These are phyloP conservation scores for Corythaeola cristata DNA, from an alignment of 2,113 vertebrate genomes.

Conservation along the genomic window DNA sequence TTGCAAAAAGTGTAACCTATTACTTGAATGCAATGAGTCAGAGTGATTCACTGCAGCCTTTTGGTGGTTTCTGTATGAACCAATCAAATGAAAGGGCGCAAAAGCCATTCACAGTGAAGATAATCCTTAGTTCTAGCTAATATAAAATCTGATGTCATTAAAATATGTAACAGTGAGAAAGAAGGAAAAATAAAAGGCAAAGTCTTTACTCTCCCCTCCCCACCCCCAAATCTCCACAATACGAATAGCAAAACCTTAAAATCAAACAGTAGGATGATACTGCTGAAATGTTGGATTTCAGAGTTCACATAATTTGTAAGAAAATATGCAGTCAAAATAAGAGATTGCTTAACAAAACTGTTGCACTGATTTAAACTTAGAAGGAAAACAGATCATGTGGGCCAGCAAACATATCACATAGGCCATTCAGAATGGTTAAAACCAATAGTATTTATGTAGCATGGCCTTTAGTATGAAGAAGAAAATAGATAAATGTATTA, in stretches of 20 bases:
- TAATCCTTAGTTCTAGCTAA: neutral
- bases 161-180: neutral
- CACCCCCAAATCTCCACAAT: neutral
- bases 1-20: slow-evolving; percentile 39
- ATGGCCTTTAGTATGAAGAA: neutral
- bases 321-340: neutral
- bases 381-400: neutral
- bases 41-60: slow-evolving; percentile 58
- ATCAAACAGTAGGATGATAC: neutral
- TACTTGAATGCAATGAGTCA: slow-evolving; percentile 61
- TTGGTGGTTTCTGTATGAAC: slow-evolving; percentile 28
- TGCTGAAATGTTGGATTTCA: neutral
- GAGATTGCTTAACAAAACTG: neutral
- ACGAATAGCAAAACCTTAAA: neutral
- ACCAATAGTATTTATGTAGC: neutral
- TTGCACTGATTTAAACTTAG: neutral
- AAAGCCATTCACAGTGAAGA: slow-evolving; percentile 26
- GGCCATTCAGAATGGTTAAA: neutral
- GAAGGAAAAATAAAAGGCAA: neutral
- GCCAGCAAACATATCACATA: neutral
- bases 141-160: slow-evolving; percentile 31
- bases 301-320: neutral
- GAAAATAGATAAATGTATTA: neutral
- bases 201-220: neutral
- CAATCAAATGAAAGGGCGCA: slow-evolving; percentile 70